Evolutionary conservation across 2,113 vertebrate genomes (phyloP), one percentile per base, ranked within the genome.

Genomic region (Caranx melampygus): DNA sequence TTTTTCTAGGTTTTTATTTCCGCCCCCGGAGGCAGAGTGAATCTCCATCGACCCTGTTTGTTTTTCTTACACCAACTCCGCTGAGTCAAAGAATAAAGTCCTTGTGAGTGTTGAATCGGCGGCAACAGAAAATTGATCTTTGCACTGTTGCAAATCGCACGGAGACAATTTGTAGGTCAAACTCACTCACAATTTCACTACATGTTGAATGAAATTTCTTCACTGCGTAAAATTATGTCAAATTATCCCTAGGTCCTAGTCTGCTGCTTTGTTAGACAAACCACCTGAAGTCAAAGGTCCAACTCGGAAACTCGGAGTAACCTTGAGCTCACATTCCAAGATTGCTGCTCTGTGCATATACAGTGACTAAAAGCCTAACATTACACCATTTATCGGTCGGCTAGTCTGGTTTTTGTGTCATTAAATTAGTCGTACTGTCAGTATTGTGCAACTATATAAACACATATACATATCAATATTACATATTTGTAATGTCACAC

Each of bases 1-100:
- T 61, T 65, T 71, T 81, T 60, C 2, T 13, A 71, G 58, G 61
- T 82, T 79, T 82, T 72, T 52, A 88, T 82, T 77, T 74, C 45
- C 3, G 2, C 40, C 72, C 57, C 72, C 7, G 2, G 44, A 83
- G 52, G 37, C 6, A 16, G 69, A 59, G 61, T 44, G 18, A 61
- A 86, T 66, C 69, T 49, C 20, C 14, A 18, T 33, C 8, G 0
- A 60, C 62, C 31, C 33, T 58, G 12, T 68, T 61, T 82, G 26
- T 65, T 61, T 42, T 47, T 63, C 26, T 59, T 15, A 26, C 18
- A 52, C n/a, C 8, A 34, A 51, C 35, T 72, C 40, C 54, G 37
- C 6, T 2, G 1, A 26, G 26, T 59, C 9, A 77, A 26, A 51
- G 33, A 37, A 37, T 26, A 26, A 13, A 68, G 45, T 35, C 15